These are phyloP conservation scores for Megamerina dolium DNA, from an alignment of 2,888 invertebrate species.

Conservation along the genomic window DNA sequence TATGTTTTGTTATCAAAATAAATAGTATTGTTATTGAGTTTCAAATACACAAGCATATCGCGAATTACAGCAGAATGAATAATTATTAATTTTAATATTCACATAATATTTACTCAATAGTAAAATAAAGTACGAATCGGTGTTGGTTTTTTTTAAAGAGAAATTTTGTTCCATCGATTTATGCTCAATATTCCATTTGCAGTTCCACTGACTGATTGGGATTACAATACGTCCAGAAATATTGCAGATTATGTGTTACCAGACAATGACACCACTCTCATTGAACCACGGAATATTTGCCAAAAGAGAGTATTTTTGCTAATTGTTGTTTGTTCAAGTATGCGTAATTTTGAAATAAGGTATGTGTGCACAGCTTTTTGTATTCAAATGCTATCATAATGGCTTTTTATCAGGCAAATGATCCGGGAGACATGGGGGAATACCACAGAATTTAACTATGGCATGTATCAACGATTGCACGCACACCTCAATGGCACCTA, in stretches of 20 bases:
- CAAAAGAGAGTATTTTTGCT: conserved; percentile 55
- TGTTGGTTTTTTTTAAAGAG: too few relatives aligned
- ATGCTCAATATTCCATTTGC: conserved; percentile 21
- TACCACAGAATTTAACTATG: conserved; percentile 45
- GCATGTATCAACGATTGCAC: conserved; percentile 41
- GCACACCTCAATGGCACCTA: conserved; percentile 37
- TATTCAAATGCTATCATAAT: too few relatives aligned
- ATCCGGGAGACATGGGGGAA: conserved; percentile 50
- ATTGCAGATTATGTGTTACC: conserved; percentile 66
- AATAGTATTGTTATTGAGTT: too few relatives aligned
- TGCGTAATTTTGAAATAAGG: conserved; percentile 62
- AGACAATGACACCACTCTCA: conserved; percentile 60
- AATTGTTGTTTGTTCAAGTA: conserved; percentile 70
- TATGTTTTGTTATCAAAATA: too few relatives aligned
- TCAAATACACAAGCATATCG: too few relatives aligned
- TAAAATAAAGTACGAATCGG: too few relatives aligned
- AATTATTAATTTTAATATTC: too few relatives aligned
- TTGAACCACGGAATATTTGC: conserved; percentile 59
- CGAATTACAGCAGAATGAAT: too few relatives aligned
- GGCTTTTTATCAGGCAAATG: conserved; percentile 36
- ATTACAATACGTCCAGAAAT: conserved; percentile 66
- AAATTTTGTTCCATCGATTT: too few relatives aligned
- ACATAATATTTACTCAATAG: too few relatives aligned
- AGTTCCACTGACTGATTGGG: conserved; percentile 62
- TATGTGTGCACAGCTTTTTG: too few relatives aligned